Evolutionary conservation across 2,797 vertebrate genomes (phyloP), one percentile per base, ranked within the genome.

Genomic region (Hippocampus kuda): DNA sequence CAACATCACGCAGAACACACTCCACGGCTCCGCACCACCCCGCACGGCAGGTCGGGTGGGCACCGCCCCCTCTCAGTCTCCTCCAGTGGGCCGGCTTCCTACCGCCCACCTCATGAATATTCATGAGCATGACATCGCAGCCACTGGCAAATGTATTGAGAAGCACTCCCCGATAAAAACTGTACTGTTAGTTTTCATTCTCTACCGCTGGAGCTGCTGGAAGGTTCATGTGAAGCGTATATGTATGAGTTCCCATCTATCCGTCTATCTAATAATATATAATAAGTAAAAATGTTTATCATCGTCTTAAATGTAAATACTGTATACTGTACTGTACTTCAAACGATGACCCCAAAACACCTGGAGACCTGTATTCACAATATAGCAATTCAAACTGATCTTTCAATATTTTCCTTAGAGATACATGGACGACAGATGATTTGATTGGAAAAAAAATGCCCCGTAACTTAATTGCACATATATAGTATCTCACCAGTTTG

Each of bases 1-100:
- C 90, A 90, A 88, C 88, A 89, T 89, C 77, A 77, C 82, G 82
- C 82, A 69, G 74, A 56, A 77, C 82, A 74, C 83, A 77, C 85
- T 84, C 83, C 60, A 83, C 76, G 65, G 78, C 82, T 71, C 77
- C 85, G 81, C 88, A 87, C 88, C 87, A 79, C 85, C 84, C 87
- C 78, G 82, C 87, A 74, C 85, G 70, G 80, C 81, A 79, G 85
- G 72, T 81, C 83, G 78, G 61, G 54, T 27, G 77, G 68, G 83
- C 79, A 26, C 84, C 89, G 85, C 89, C 87, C 81, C 84, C 79
- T 71, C 70, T 49, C 75, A 22, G 72, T 66, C 71, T 81, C 81
- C 73, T 60, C 87, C 86, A 88, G 74, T 88, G 76, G 69, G 70
- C 71, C 69, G 72, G 75, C 69, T 63, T 77, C 70, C 2, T 65